Evolutionary conservation across 2,113 vertebrate species (phyloP).

Genomic region (Pipa parva): DNA sequence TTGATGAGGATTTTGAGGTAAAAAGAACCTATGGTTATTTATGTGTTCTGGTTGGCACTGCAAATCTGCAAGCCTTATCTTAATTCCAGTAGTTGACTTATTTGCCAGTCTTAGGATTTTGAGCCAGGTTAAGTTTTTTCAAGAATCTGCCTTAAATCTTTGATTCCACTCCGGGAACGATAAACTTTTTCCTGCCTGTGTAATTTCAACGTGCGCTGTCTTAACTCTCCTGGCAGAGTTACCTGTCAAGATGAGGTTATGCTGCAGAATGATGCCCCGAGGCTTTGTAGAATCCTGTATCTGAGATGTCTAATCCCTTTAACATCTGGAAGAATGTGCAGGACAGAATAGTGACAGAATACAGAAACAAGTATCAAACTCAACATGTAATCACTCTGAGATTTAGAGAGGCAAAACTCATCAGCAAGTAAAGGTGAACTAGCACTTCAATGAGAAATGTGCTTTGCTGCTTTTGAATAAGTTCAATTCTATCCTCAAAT

Average conservation of each 20-base stretch:
- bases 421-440: background rate
- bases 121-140: background rate
- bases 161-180: background rate
- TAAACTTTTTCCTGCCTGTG: conserved; percentile 13
- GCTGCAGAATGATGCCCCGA: conserved; percentile 36
- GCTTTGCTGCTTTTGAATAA: no score
- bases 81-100: no score
- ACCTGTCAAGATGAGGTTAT: conserved; percentile 36
- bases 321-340: conserved; percentile 22
- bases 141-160: background rate
- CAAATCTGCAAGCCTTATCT: no score
- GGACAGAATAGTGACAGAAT: conserved; percentile 11
- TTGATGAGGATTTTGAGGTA: no score
- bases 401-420: background rate
- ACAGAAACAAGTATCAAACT: background rate
- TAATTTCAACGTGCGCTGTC: conserved; percentile 12
- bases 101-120: no score
- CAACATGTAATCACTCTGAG: background rate
- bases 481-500: no score
- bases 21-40: no score
- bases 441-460: no score
- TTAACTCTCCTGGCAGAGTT: conserved; percentile 9
- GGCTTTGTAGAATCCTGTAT: conserved; percentile 29
- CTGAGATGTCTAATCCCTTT: conserved; percentile 35
- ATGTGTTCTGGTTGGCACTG: no score